phyloP scores from a whole-genome alignment of 2,113 vertebrate genomes.

The Sinocyclocheilus anshuiensis region DNA sequence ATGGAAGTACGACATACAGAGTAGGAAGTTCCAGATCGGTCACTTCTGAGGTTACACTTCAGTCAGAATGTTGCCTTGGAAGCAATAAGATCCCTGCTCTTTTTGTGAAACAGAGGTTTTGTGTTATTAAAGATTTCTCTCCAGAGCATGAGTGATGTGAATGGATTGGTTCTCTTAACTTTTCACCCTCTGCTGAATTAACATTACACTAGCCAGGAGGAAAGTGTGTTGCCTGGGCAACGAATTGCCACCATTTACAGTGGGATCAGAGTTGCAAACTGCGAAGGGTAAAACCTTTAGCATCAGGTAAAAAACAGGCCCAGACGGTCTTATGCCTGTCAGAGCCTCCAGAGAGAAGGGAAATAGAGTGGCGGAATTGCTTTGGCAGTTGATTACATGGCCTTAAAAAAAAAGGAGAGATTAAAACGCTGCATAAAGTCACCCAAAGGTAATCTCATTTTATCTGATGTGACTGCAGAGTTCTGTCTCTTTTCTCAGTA shows the following conservation, averaged over 20 bases:
- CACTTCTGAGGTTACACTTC: neutral
- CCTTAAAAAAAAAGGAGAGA: slow-evolving; percentile 33
- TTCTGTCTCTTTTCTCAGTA: slow-evolving; percentile 29
- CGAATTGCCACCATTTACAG: slow-evolving; percentile 74
- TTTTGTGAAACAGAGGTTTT: slow-evolving; percentile 4
- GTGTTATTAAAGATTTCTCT: slow-evolving; percentile 47
- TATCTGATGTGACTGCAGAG: slow-evolving; percentile 40
- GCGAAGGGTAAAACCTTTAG: slow-evolving; percentile 66
- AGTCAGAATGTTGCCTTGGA: neutral
- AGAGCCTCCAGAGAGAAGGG: slow-evolving; percentile 46
- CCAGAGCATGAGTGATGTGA: slow-evolving; percentile 63
- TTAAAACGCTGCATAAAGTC: slow-evolving; percentile 46
- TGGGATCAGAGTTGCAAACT: slow-evolving; percentile 73
- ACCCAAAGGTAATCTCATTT: slow-evolving; percentile 40
- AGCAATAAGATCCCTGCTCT: neutral
- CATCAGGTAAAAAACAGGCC: slow-evolving; percentile 66
- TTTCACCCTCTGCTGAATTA: slow-evolving; percentile 70
- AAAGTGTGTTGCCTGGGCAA: slow-evolving; percentile 74
- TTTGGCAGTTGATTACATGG: slow-evolving; percentile 52
- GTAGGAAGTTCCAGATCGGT: neutral
- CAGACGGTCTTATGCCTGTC: slow-evolving; percentile 63
- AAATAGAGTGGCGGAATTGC: slow-evolving; percentile 39
- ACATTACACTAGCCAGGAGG: slow-evolving; percentile 72
- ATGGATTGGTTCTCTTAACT: slow-evolving; percentile 70
- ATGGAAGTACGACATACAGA: neutral